Evolutionary conservation across 2,888 invertebrate genomes (phyloP).

Genomic region (Cabera pusaria): DNA sequence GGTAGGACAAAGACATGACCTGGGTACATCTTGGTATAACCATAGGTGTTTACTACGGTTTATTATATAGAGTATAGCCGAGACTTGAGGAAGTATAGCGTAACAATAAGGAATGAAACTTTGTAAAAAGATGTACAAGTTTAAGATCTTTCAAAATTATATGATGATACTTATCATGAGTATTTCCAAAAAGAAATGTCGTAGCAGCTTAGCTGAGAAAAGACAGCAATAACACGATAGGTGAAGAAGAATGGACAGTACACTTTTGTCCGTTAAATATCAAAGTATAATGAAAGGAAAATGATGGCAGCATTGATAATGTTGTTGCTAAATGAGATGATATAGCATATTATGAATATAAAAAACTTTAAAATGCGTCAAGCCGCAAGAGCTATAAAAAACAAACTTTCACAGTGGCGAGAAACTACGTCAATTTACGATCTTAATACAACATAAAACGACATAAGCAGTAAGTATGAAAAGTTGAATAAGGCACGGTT

Average conservation of each 20-base stretch:
- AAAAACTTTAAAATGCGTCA: slow-evolving; percentile 6
- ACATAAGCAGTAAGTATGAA: slow-evolving; percentile 4
- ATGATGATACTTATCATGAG: slow-evolving; percentile 4
- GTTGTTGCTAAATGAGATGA: background rate
- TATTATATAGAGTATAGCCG: no score
- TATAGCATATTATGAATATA: background rate
- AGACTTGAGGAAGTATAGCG: no score
- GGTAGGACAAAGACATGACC: slow-evolving; percentile 16
- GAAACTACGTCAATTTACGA: slow-evolving; percentile 20
- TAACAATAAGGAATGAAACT: no score
- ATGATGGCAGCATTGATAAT: no score
- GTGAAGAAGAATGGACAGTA: background rate
- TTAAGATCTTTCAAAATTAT: no score
- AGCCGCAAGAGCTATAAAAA: slow-evolving; percentile 17
- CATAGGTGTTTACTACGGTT: no score
- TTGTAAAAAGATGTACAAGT: no score
- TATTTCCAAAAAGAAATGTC: slow-evolving; percentile 5
- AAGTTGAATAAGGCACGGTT: slow-evolving; percentile 4
- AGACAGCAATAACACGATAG: background rate
- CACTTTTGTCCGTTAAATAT: no score
- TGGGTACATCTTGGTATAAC: no score
- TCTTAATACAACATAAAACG: slow-evolving; percentile 17
- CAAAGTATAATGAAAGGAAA: no score
- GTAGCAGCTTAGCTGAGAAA: background rate
- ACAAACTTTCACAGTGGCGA: slow-evolving; percentile 19